Conservation (phyloP, 1,140 invertebrate genomes). For the Mizuhopecten yessoensis region DNA sequence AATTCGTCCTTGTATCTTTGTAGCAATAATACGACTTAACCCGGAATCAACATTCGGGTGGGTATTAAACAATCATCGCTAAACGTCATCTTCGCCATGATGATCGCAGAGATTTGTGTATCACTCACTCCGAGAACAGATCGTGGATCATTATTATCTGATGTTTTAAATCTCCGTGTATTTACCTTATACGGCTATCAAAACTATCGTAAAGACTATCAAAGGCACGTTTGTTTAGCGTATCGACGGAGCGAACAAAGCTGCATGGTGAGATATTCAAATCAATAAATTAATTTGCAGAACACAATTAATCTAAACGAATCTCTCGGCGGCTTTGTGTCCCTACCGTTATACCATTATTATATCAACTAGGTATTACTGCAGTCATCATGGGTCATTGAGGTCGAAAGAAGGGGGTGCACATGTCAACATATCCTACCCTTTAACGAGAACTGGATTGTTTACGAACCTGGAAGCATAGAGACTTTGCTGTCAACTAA, state of each 20-base stretch:
- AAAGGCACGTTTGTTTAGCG: background rate
- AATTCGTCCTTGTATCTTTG: background rate
- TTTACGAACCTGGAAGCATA: too few relatives aligned
- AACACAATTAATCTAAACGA: background rate
- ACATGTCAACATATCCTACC: too few relatives aligned
- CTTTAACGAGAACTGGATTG: too few relatives aligned
- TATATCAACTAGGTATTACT: background rate
- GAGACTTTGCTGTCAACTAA: too few relatives aligned
- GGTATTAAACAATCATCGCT: background rate
- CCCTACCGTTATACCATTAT: background rate
- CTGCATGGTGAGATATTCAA: background rate
- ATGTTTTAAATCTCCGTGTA: background rate
- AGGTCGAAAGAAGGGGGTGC: background rate
- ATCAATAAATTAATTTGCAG: constrained; percentile 32
- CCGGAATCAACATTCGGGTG: background rate
- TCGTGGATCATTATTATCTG: background rate
- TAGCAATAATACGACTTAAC: background rate
- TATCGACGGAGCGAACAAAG: background rate
- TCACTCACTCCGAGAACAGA: background rate
- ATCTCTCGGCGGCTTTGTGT: background rate
- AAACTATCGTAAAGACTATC: background rate
- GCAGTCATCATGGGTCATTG: background rate
- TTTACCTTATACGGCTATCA: background rate
- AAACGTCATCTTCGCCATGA: background rate
- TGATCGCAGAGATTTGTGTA: background rate